Conservation (phyloP, 1,140 invertebrate genomes). For the Leptonema lineaticorne region DNA sequence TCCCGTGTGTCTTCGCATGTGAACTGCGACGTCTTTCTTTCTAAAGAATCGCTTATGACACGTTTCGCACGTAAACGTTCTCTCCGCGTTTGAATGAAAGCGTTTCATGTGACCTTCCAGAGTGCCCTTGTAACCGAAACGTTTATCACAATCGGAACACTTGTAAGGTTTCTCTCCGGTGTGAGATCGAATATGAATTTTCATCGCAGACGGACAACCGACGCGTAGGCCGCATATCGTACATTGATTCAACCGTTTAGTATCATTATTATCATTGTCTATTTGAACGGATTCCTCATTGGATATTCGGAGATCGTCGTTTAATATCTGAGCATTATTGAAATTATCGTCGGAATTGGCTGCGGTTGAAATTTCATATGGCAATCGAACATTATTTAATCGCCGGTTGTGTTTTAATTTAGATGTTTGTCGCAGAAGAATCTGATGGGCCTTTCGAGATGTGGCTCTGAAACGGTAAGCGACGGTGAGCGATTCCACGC, state of each 20-base stretch:
- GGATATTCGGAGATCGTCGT: too few species aligned
- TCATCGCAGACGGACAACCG: conserved; percentile 46
- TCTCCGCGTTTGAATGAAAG: conserved; percentile 48
- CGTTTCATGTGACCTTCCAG: conserved; percentile 53
- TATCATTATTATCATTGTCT: background rate
- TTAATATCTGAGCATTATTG: background rate
- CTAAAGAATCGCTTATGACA: conserved; percentile 52
- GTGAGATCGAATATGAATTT: conserved; percentile 60
- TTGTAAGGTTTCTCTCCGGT: conserved; percentile 57
- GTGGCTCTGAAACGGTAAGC: conserved; percentile 23
- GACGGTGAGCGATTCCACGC: conserved; percentile 2
- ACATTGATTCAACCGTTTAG: conserved; percentile 15
- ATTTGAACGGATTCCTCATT: too few species aligned
- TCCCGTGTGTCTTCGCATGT: conserved; percentile 39
- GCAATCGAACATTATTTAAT: too few species aligned
- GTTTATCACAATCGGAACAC: conserved; percentile 57
- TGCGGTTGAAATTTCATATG: too few species aligned
- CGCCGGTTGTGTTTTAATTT: too few species aligned
- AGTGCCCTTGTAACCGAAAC: conserved; percentile 56
- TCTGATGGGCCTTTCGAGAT: conserved; percentile 20
- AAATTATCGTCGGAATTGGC: background rate
- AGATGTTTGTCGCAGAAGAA: conserved; percentile 26
- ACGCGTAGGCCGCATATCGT: conserved; percentile 18
- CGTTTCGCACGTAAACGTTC: conserved; percentile 46
- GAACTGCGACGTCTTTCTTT: conserved; percentile 51